phyloP scores from a whole-genome alignment of 2,797 vertebrate genomes.

The Ambastaia sidthimunki region DNA sequence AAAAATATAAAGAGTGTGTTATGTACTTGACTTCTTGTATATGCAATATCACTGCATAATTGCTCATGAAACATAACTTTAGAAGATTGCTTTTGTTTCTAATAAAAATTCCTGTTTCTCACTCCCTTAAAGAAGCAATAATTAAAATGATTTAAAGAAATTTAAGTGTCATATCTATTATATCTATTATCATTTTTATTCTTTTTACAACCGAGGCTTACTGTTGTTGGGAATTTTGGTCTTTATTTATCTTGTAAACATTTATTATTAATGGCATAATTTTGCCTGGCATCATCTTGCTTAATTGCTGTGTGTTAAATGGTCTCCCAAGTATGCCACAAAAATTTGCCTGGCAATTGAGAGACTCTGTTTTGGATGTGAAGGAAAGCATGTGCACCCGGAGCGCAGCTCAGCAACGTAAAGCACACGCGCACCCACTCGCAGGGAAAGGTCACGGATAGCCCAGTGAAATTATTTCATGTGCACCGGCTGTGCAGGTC shows the following conservation, averaged over 20 bases:
- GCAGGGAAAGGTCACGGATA: constrained; percentile 86
- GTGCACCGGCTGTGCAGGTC: constrained; percentile 49
- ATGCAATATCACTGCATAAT: background rate
- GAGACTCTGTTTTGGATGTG: constrained; percentile 64
- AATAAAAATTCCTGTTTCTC: background rate
- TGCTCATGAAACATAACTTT: background rate
- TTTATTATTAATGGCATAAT: constrained; percentile 17
- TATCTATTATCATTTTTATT: background rate
- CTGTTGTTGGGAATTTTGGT: constrained; percentile 2
- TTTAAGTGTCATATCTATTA: background rate
- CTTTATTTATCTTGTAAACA: constrained; percentile 8
- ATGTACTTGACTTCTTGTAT: background rate
- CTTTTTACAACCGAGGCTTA: background rate
- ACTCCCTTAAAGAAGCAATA: background rate
- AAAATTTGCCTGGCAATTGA: constrained; percentile 74
- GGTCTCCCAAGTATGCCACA: constrained; percentile 48
- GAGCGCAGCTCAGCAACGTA: constrained; percentile 74
- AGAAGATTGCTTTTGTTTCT: background rate
- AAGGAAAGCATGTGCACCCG: constrained; percentile 77
- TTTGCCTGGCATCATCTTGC: constrained; percentile 14
- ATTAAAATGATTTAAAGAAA: background rate
- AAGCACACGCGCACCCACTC: constrained; percentile 63
- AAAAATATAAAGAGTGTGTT: background rate
- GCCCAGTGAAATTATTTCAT: constrained; percentile 73
- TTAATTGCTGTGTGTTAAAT: constrained; percentile 45